Conservation (phyloP, 2,797 vertebrate genomes). For the Toxotes lorentzi region DNA sequence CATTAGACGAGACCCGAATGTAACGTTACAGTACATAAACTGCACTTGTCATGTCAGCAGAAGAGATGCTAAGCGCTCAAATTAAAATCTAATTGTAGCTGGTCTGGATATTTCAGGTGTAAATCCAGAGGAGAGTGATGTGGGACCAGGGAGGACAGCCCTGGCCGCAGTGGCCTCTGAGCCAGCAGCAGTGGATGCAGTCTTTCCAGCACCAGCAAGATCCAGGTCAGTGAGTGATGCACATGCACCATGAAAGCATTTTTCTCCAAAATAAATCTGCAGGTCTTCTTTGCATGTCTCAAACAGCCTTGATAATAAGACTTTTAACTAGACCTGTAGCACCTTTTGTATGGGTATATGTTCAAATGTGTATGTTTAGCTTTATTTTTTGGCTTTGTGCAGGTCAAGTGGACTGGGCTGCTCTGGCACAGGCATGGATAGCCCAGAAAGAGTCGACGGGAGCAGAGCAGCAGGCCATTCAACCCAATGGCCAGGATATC, state of each 20-base stretch:
- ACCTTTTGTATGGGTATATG: neutral
- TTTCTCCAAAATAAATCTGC: neutral
- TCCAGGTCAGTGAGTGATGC: constrained; percentile 88
- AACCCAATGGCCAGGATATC: constrained; percentile 95
- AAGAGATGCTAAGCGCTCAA: neutral
- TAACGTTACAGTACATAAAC: neutral
- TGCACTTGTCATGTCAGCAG: neutral
- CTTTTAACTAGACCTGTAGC: too few relatives aligned
- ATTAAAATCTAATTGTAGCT: neutral
- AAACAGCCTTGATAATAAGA: neutral
- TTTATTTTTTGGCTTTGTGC: constrained; percentile 10
- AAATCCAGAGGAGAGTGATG: constrained; percentile 84
- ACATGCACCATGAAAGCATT: neutral
- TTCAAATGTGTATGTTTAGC: neutral
- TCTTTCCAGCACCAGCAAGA: constrained; percentile 99
- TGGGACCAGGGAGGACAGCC: constrained; percentile 99
- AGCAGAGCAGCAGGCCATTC: constrained; percentile 88
- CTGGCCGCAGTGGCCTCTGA: constrained; percentile 99
- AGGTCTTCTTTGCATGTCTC: neutral
- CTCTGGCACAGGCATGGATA: constrained; percentile 99
- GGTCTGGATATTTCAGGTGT: constrained; percentile 50
- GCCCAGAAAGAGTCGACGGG: constrained; percentile 97
- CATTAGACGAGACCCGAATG: neutral
- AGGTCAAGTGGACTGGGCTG: constrained; percentile 99
- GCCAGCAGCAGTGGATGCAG: constrained; percentile 99